Base-by-base conservation (phyloP, 2,113 vertebrate genomes). In the Sylvia atricapilla region DNA sequence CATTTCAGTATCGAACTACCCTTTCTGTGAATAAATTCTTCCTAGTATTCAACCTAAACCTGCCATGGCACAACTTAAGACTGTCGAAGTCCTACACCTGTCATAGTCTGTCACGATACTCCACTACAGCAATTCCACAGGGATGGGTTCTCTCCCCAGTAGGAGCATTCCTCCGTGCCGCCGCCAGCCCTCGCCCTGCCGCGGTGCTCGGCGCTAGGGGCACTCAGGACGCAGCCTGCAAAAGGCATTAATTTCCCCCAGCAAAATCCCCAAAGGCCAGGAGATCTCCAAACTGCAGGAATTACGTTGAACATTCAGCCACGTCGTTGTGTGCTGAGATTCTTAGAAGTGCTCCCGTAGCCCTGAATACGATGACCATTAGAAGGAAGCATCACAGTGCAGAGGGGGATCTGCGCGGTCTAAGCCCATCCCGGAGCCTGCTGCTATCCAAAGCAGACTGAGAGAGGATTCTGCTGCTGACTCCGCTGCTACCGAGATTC, bases 401-500 rank as follows among this genome's bases (percentile, higher is more conserved):
- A 7, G 44, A 14, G 15, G 13, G 15, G 6, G 21, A 35, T 3
- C 11, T 3, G 10, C 20, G 9, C 9, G 7, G 25, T 1, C 19
- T 7, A 7, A 17, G 13, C 18, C 16, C 37, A 3, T 11, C n/a
- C 60, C 13, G 9, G 25, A 30, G 44, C 0, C 49, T 43, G 24
- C 4, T 11, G 15, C 10, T 13, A 2, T 13, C 8, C 3, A 30
- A 7, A 22, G 43, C 16, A 4, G 27, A 0, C 15, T 0, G 25
- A 4, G 30, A 33, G 15, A 56, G 15, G 15, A n/a, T 15, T 6
- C 14, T 27, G 24, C 16, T 24, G 1, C 10, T 3, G 25, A 6
- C 25, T 14, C 0, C 18, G 0, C 18, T 11, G 37, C 18, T 35
- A 0, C 12, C 1, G 50, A 31, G 30, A 50, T 56, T 31, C 17